phyloP scores from a whole-genome alignment of 2,888 invertebrate species.

The Stegophylla sp. region DNA sequence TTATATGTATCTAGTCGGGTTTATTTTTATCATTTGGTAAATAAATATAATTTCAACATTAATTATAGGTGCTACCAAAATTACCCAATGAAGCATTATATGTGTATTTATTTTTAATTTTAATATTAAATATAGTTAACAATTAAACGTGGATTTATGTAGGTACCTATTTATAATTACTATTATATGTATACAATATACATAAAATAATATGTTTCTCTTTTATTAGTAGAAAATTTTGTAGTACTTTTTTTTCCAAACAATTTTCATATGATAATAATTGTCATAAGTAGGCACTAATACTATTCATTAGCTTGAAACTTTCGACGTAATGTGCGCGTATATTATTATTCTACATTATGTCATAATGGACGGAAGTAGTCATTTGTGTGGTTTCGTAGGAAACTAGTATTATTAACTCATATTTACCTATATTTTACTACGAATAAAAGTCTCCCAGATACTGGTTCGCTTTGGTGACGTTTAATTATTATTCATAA shows the following conservation, averaged over 20 bases:
- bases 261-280: neutral
- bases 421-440: neutral
- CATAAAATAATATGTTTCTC: neutral
- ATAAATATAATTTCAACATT: no score
- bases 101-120: no score
- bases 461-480: neutral
- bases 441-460: neutral
- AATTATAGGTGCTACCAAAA: no score
- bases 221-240: neutral
- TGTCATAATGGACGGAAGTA: constrained; percentile 21
- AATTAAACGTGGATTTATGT: no score
- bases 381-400: neutral
- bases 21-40: no score
- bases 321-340: neutral
- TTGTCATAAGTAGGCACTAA: neutral
- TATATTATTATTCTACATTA: neutral
- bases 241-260: neutral
- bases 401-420: neutral
- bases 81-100: no score
- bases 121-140: no score
- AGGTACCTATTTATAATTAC: neutral
- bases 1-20: no score
- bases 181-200: neutral
- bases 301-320: neutral
- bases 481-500: neutral